Conservation (phyloP, 2,797 vertebrate species). For the Pseudomugil tenellus region DNA sequence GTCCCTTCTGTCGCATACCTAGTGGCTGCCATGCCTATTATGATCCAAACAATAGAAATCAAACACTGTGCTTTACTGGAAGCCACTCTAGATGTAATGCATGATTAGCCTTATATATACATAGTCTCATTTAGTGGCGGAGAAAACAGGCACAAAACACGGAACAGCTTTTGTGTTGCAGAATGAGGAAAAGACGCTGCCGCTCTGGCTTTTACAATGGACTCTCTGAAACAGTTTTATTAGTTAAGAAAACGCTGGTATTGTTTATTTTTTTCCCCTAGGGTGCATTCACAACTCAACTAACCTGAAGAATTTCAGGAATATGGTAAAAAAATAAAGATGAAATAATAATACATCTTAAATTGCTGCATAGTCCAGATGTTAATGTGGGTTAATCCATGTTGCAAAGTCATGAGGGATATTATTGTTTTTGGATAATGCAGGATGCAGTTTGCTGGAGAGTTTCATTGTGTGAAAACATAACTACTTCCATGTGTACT, state of each 20-base stretch:
- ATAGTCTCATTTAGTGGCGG: slow-evolving; percentile 67
- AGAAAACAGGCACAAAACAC: slow-evolving; percentile 80
- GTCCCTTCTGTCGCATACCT: slow-evolving; percentile 64
- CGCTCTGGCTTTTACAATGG: slow-evolving; percentile 70
- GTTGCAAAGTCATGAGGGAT: slow-evolving; percentile 5
- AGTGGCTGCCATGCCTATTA: slow-evolving; percentile 72
- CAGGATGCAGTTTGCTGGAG: slow-evolving; percentile 1
- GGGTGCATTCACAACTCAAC: slow-evolving; percentile 63
- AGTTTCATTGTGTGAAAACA: background rate
- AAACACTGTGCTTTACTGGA: slow-evolving; percentile 79
- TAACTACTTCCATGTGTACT: background rate
- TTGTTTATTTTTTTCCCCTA: slow-evolving; percentile 70
- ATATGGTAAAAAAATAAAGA: slow-evolving; percentile 16
- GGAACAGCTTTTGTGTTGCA: slow-evolving; percentile 82
- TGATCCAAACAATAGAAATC: slow-evolving; percentile 83
- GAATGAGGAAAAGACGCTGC: slow-evolving; percentile 64
- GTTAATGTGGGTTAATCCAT: slow-evolving; percentile 1
- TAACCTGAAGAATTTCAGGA: slow-evolving; percentile 48
- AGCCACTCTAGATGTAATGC: slow-evolving; percentile 81
- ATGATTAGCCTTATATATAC: slow-evolving; percentile 78
- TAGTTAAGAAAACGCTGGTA: slow-evolving; percentile 71
- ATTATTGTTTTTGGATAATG: slow-evolving; percentile 11
- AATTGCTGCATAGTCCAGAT: slow-evolving; percentile 13
- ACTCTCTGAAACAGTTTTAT: slow-evolving; percentile 61
- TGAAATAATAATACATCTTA: slow-evolving; percentile 10